Evolutionary conservation across 2,113 vertebrate species (phyloP).

Genomic region (Chinchilla lanigera): DNA sequence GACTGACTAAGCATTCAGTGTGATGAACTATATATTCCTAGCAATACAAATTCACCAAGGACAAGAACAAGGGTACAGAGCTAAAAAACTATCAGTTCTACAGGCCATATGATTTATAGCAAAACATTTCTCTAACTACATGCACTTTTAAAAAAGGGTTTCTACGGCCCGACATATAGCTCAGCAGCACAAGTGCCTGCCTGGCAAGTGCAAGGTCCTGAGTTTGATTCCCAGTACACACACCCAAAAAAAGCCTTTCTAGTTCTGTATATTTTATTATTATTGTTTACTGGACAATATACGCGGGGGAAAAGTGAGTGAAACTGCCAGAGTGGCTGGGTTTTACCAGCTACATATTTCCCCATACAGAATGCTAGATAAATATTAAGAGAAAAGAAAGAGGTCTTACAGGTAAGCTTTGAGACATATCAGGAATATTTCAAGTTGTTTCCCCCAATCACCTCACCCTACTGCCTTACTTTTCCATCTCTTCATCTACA

Average conservation of each 20-base stretch:
- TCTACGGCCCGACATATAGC: too few relatives aligned
- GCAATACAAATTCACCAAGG: constrained; percentile 46
- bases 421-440: neutral
- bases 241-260: neutral
- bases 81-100: neutral
- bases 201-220: too few relatives aligned
- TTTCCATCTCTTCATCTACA: neutral
- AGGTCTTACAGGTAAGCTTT: neutral
- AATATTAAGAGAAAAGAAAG: neutral
- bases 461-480: neutral
- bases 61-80: constrained; percentile 19
- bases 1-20: neutral
- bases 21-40: constrained; percentile 9
- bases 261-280: neutral
- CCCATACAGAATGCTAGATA: neutral
- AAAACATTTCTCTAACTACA: neutral
- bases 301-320: neutral
- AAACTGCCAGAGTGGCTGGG: neutral
- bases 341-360: neutral
- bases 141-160: neutral
- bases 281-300: neutral
- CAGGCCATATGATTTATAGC: neutral
- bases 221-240: too few relatives aligned
- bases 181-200: too few relatives aligned
- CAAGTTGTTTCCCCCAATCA: neutral